phyloP scores from a whole-genome alignment of 1,140 invertebrate species.

The Calliopsis andreniformis region DNA sequence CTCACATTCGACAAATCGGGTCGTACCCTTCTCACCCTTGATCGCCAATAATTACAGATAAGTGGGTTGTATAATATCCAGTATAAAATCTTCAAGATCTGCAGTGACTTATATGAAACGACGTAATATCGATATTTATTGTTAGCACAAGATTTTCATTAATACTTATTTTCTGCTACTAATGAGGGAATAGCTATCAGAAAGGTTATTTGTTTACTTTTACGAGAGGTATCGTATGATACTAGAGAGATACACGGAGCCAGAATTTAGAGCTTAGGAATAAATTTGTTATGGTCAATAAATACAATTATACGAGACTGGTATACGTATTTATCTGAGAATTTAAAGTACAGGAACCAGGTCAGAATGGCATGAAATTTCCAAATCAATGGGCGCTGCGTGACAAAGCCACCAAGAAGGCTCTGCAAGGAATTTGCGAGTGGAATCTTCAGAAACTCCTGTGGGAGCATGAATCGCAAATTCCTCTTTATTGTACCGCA shows the following conservation, averaged over 20 bases:
- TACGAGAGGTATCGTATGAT: too few relatives aligned
- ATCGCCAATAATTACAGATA: too few relatives aligned
- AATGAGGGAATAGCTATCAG: too few relatives aligned
- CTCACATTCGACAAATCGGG: not conserved
- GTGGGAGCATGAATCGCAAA: conserved; percentile 62
- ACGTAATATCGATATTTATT: too few relatives aligned
- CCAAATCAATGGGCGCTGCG: conserved; percentile 56
- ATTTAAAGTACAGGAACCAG: conserved; percentile 6
- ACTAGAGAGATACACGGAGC: too few relatives aligned
- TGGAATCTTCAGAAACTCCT: conserved; percentile 37
- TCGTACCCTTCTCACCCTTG: not conserved
- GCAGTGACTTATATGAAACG: too few relatives aligned
- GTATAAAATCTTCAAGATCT: not conserved
- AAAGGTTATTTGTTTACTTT: too few relatives aligned
- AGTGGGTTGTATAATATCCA: not conserved
- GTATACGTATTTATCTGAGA: not conserved
- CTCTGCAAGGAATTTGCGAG: conserved; percentile 55
- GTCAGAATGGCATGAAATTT: conserved; percentile 44
- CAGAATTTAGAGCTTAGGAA: too few relatives aligned
- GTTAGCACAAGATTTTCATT: too few relatives aligned
- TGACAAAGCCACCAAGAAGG: conserved; percentile 31
- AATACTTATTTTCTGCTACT: too few relatives aligned
- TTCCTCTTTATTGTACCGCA: conserved; percentile 44
- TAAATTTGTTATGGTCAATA: too few relatives aligned
- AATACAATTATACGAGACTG: not conserved